Evolutionary conservation across 2,888 invertebrate genomes (phyloP).

Genomic region (Orthosia gracilis): DNA sequence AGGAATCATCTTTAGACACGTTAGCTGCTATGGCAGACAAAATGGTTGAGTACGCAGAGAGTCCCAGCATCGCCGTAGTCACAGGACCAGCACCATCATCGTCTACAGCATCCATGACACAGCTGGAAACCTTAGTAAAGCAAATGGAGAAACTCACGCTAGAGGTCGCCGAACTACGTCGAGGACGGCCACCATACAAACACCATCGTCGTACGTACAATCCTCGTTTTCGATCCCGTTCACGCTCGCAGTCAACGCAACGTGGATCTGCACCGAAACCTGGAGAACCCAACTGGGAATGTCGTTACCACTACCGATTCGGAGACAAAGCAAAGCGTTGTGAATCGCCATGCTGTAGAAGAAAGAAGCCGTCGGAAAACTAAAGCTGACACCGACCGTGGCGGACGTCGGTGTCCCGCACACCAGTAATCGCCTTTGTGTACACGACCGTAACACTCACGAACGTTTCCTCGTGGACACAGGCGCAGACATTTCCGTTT

Average conservation of each 20-base stretch:
- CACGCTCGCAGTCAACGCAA: too few species aligned
- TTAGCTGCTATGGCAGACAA: too few species aligned
- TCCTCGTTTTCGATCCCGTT: background rate
- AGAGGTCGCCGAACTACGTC: slow-evolving; percentile 15
- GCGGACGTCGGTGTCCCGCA: slow-evolving; percentile 47
- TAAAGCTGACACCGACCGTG: slow-evolving; percentile 36
- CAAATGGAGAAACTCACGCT: slow-evolving; percentile 17
- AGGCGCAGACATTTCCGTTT: too few species aligned
- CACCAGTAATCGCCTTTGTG: slow-evolving; percentile 49
- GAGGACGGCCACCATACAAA: background rate
- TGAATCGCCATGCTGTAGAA: slow-evolving; percentile 17
- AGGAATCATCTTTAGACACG: too few species aligned
- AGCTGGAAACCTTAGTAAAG: background rate
- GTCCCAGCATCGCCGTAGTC: too few species aligned
- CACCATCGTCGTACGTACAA: background rate
- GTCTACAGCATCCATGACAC: too few species aligned
- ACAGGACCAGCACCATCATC: too few species aligned
- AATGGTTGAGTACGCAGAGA: too few species aligned
- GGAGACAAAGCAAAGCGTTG: too few species aligned
- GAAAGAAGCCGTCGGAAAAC: slow-evolving; percentile 8
- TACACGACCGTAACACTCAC: slow-evolving; percentile 35
- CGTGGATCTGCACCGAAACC: too few species aligned
- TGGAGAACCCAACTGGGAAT: too few species aligned
- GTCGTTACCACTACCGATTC: too few species aligned
- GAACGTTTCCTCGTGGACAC: slow-evolving; percentile 41